Evolutionary conservation across 2,888 invertebrate genomes (phyloP), one percentile per base, ranked within the genome.

Genomic region (Agelastica alni): DNA sequence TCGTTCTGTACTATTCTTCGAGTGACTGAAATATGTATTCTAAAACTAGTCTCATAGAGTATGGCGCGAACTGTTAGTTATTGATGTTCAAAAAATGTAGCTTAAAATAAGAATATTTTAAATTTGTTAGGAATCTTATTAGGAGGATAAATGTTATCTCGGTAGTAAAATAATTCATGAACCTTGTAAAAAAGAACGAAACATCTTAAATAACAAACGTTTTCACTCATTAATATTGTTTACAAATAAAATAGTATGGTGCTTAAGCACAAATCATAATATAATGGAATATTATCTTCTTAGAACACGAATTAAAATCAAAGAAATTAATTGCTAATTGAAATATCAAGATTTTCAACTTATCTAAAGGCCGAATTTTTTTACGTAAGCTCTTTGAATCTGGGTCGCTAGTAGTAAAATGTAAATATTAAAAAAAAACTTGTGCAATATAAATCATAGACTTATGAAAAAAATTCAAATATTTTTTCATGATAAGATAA

Each of bases 361-460:
- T 16, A 49, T 22, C 42, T 41, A 49, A 42, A 56, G 44, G 44
- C 32, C 52, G 37, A 47, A 56, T 48, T 56, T 56, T 48, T 44
- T 56, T 56, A 56, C 48, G 46, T 52, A 56, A 56, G 30, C 10
- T 26, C 12, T 28, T 41, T 17, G 39, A 56, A 56, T 56, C 52
- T 56, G 44, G 56, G 56, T 56, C 52, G 52, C 34, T 47, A 31
- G 32, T 17, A 34, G 16, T 34, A 48, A 49, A 49, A 16, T 49
- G 39, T 31, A 37, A 48, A 30, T 48, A 48, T 39, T 39, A 48
- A 13, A 47, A 48, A 41, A 37, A 41, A 36, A 16, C 18, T 47
- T 47, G 28, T 36, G 47, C 16, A 47, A 47, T 30, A 14, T 28
- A 37, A 44, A 36, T 47, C 37, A 30, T 13, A 39, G 28, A 36